Evolutionary conservation across 2,888 invertebrate genomes (phyloP).

Genomic region (Corbicula japonica): DNA sequence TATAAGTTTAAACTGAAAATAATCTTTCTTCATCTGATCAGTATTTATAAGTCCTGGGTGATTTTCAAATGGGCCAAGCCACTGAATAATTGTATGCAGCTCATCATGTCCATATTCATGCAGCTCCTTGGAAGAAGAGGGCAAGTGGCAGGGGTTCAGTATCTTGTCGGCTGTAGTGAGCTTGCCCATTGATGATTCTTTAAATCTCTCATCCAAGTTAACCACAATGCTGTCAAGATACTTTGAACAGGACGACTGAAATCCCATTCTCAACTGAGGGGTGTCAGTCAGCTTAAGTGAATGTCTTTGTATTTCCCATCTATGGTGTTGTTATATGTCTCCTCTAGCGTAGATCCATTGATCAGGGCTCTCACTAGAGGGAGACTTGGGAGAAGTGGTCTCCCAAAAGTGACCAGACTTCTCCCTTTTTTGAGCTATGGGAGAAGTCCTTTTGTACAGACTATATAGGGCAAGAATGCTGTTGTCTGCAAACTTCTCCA

Average conservation of each 20-base stretch:
- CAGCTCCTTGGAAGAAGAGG: no score
- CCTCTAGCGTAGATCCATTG: background rate
- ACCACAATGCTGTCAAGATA: constrained; percentile 28
- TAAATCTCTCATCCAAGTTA: constrained; percentile 39
- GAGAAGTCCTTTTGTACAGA: no score
- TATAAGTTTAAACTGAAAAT: constrained; percentile 10
- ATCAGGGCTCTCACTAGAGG: no score
- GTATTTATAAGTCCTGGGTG: constrained; percentile 2
- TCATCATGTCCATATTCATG: no score
- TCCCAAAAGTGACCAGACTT: no score
- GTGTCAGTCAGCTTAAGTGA: constrained; percentile 15
- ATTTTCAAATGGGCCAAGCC: background rate
- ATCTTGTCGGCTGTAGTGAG: constrained; percentile 11
- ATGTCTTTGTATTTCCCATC: constrained; percentile 1
- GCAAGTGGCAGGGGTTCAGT: constrained; percentile 35
- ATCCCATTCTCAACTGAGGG: constrained; percentile 27
- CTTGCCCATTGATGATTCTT: constrained; percentile 37
- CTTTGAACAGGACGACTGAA: constrained; percentile 22
- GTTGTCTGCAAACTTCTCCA: no score
- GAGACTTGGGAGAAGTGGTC: no score
- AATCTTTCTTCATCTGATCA: constrained; percentile 15
- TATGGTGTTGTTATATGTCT: background rate
- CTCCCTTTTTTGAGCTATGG: no score
- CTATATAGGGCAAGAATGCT: no score
- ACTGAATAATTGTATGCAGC: no score